These are phyloP conservation scores for Drosophila mauritiana DNA, from an alignment of 1,140 invertebrate species.

Conservation along the genomic window DNA sequence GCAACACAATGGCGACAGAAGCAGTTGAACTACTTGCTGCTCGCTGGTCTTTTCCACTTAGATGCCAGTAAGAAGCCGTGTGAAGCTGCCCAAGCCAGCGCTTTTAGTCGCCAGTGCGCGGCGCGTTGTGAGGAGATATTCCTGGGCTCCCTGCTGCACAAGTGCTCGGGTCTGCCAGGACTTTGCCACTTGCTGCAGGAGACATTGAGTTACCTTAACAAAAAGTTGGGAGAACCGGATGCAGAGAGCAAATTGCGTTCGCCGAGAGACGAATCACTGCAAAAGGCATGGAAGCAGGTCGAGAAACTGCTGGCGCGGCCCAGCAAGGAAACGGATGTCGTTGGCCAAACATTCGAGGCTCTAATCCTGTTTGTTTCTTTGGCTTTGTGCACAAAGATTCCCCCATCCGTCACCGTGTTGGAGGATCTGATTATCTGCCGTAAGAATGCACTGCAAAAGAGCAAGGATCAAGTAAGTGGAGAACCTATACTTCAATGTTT, in stretches of 20 bases:
- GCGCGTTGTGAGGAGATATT: constrained; percentile 54
- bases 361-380: constrained; percentile 50
- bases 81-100: constrained; percentile 14
- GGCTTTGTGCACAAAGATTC: constrained; percentile 23
- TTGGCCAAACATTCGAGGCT: constrained; percentile 43
- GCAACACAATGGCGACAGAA: constrained; percentile 20
- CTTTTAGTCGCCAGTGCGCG: constrained; percentile 41
- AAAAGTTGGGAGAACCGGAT: not conserved
- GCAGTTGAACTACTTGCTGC: constrained; percentile 15
- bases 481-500: not conserved
- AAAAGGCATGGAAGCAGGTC: constrained; percentile 34
- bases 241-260: constrained; percentile 25
- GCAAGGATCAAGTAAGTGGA: constrained; percentile 3
- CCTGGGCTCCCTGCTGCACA: constrained; percentile 27
- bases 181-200: constrained; percentile 10
- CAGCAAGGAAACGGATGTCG: not conserved
- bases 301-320: constrained; percentile 19
- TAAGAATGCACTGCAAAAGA: constrained; percentile 29
- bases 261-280: constrained; percentile 1
- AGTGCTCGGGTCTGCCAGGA: constrained; percentile 17
- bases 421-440: constrained; percentile 54
- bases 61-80: constrained; percentile 14
- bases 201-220: not conserved
- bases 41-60: constrained; percentile 33
- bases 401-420: constrained; percentile 6